These are phyloP conservation scores for Bellardia pandia DNA, from an alignment of 2,888 invertebrate genomes.

Conservation along the genomic window DNA sequence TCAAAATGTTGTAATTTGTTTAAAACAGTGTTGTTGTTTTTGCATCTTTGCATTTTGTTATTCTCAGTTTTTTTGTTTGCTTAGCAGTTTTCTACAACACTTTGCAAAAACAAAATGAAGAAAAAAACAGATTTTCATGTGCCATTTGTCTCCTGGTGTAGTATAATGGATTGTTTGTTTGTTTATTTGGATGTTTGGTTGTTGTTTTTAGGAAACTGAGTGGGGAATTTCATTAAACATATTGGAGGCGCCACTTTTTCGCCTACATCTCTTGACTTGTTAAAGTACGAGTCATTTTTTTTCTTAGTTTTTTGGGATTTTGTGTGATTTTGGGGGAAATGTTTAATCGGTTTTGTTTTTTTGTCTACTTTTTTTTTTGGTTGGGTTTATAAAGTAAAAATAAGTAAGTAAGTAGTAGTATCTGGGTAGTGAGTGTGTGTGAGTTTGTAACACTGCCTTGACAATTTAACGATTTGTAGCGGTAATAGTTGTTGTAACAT, in stretches of 20 bases:
- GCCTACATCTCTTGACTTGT: slow-evolving; percentile 70
- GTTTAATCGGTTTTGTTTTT: background rate
- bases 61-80: slow-evolving; percentile 20
- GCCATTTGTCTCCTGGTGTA: slow-evolving; percentile 56
- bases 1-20: slow-evolving; percentile 73
- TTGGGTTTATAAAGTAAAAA: background rate
- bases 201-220: slow-evolving; percentile 43
- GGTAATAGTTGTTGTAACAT: slow-evolving; percentile 77
- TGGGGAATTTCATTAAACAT: slow-evolving; percentile 69
- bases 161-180: slow-evolving; percentile 61
- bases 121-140: slow-evolving; percentile 54
- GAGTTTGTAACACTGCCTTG: slow-evolving; percentile 77
- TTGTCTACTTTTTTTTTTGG: slow-evolving; percentile 2
- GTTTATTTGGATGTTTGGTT: slow-evolving; percentile 14
- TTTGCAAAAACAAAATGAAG: slow-evolving; percentile 35
- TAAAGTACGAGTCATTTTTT: slow-evolving; percentile 47
- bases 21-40: slow-evolving; percentile 19
- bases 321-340: slow-evolving; percentile 46
- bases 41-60: slow-evolving; percentile 32
- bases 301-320: slow-evolving; percentile 10
- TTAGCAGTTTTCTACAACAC: slow-evolving; percentile 41
- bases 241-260: slow-evolving; percentile 72
- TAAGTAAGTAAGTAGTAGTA: slow-evolving; percentile 8
- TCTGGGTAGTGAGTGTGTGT: slow-evolving; percentile 27
- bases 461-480: slow-evolving; percentile 82